A percentile compares a stretch with the other conserved stretches of the same genome.
Evolutionary conservation across 1,140 invertebrate genomes (phyloP).

Genomic region (Planococcus citri): DNA sequence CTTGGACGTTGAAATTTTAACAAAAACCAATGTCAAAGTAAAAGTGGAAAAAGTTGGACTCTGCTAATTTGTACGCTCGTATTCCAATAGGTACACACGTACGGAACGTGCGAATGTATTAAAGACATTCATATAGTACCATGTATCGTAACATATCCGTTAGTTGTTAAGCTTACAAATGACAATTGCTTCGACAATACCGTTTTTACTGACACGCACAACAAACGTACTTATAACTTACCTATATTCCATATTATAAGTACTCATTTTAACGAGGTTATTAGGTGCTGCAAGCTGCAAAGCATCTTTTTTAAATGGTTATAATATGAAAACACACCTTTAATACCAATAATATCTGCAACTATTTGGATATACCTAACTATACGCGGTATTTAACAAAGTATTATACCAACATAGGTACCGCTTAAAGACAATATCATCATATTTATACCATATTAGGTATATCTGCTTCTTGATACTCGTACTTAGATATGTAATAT

Average conservation of each 20-base stretch:
- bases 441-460: background rate
- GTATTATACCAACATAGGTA: too few relatives aligned
- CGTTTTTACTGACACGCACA: slow-evolving; percentile 1
- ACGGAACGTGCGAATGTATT: background rate
- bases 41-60: background rate
- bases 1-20: background rate
- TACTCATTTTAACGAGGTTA: background rate
- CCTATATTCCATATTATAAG: background rate
- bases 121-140: background rate
- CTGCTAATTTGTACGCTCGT: too few relatives aligned
- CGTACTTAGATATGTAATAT: too few relatives aligned
- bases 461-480: background rate
- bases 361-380: too few relatives aligned
- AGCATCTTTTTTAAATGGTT: background rate
- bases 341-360: background rate
- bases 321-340: background rate
- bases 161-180: background rate
- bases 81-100: background rate
- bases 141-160: background rate
- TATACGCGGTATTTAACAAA: background rate
- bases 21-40: background rate
- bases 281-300: too few relatives aligned
- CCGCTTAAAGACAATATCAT: background rate
- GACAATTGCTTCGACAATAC: background rate
- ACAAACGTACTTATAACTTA: background rate